phyloP scores from a whole-genome alignment of 2,113 vertebrate species.

The Sylvietta virens region DNA sequence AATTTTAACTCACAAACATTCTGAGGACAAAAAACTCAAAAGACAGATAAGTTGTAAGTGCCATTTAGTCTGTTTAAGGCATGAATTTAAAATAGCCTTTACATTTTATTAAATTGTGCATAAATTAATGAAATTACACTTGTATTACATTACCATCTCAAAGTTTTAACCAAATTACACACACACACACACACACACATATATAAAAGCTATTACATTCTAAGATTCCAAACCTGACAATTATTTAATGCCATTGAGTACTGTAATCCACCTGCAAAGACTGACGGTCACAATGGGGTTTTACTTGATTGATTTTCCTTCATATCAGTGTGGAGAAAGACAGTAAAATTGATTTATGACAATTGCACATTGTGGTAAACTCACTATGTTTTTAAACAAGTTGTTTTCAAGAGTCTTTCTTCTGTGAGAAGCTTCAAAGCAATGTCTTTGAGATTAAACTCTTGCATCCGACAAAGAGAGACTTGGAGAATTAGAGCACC shows the following conservation, averaged over 20 bases:
- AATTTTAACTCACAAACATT: background rate
- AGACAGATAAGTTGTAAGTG: background rate
- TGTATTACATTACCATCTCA: background rate
- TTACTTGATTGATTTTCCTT: background rate
- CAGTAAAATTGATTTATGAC: background rate
- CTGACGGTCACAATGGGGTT: background rate
- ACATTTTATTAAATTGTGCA: background rate
- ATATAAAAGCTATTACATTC: background rate
- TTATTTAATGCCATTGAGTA: background rate
- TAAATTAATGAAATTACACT: background rate
- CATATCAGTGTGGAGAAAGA: background rate
- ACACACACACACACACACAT: background rate
- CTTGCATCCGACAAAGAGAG: background rate
- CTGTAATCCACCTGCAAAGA: background rate
- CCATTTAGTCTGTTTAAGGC: background rate
- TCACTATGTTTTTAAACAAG: background rate
- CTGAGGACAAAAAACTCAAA: background rate
- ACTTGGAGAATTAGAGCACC: background rate
- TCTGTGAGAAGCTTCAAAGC: background rate
- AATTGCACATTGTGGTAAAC: background rate
- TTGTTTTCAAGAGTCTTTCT: background rate
- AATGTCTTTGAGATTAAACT: background rate
- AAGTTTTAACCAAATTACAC: background rate
- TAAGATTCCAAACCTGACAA: background rate
- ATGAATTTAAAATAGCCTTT: constrained; percentile 10